These are phyloP conservation scores for Eristalis arbustorum DNA, from an alignment of 2,888 invertebrate species.

Conservation along the genomic window DNA sequence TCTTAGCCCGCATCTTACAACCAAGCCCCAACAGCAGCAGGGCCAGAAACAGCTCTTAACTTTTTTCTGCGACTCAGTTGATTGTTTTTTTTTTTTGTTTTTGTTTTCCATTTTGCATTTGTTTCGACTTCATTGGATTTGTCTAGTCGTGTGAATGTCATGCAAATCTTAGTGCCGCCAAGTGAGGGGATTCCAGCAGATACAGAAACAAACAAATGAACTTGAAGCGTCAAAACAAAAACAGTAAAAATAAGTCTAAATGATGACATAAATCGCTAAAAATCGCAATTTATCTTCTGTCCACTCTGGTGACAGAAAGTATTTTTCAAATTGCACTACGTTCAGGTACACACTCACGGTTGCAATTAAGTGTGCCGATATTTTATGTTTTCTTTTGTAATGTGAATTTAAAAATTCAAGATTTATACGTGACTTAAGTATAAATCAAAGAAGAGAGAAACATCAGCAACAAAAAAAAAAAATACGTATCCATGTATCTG, in stretches of 20 bases:
- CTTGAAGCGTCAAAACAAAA: not conserved
- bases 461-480: slow-evolving; percentile 6
- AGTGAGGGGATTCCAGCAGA: not conserved
- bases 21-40: too few relatives aligned
- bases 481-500: slow-evolving; percentile 2
- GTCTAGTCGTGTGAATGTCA: slow-evolving; percentile 19
- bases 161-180: slow-evolving; percentile 3
- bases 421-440: slow-evolving; percentile 58
- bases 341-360: slow-evolving; percentile 22
- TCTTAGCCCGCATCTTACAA: not conserved
- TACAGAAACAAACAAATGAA: not conserved
- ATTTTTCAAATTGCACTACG: slow-evolving; percentile 47
- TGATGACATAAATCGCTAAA: slow-evolving; percentile 55
- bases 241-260: not conserved
- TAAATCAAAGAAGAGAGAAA: not conserved
- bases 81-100: not conserved
- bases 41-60: slow-evolving; percentile 17
- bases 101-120: not conserved
- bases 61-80: not conserved
- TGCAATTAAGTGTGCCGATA: slow-evolving; percentile 56
- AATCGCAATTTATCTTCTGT: slow-evolving; percentile 42
- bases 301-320: slow-evolving; percentile 45
- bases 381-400: slow-evolving; percentile 30
- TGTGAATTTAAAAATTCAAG: slow-evolving; percentile 38
- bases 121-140: not conserved